phyloP scores from a whole-genome alignment of 2,113 vertebrate genomes.

The Grantiella picta region DNA sequence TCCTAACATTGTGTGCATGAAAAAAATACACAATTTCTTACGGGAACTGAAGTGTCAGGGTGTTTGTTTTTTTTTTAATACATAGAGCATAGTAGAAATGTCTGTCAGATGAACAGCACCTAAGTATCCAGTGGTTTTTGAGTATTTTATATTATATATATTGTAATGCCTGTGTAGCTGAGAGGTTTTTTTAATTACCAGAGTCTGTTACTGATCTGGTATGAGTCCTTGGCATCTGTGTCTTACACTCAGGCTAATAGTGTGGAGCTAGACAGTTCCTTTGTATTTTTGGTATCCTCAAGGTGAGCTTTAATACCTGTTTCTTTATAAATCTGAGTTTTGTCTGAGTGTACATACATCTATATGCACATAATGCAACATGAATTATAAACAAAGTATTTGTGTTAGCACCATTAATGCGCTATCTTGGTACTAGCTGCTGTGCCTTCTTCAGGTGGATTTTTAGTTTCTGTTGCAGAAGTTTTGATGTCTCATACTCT shows the following conservation, averaged over 20 bases:
- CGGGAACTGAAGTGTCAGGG: not conserved
- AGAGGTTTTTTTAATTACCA: not conserved
- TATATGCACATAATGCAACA: not conserved
- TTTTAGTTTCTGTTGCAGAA: not conserved
- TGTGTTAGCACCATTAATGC: not conserved
- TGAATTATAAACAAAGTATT: not conserved
- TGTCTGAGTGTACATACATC: not conserved
- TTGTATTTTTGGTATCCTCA: not conserved
- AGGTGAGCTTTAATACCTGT: not conserved
- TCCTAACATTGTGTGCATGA: rapidly evolving
- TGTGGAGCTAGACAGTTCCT: not conserved
- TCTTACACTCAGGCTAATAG: not conserved
- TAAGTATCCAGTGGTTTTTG: not conserved
- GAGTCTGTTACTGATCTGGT: rapidly evolving
- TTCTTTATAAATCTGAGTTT: not conserved
- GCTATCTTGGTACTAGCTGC: not conserved
- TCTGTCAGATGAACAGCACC: not conserved
- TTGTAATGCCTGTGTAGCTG: not conserved
- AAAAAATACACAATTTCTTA: not conserved
- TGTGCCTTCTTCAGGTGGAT: not conserved
- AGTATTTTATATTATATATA: not conserved
- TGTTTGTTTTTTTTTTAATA: not conserved
- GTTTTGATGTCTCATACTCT: not conserved
- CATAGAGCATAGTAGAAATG: not conserved
- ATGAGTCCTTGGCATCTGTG: not conserved